Percentiles rank a stretch among this genome's conserved stretches.
phyloP scores from a whole-genome alignment of 2,113 vertebrate species.

The Misgurnus mizolepis region DNA sequence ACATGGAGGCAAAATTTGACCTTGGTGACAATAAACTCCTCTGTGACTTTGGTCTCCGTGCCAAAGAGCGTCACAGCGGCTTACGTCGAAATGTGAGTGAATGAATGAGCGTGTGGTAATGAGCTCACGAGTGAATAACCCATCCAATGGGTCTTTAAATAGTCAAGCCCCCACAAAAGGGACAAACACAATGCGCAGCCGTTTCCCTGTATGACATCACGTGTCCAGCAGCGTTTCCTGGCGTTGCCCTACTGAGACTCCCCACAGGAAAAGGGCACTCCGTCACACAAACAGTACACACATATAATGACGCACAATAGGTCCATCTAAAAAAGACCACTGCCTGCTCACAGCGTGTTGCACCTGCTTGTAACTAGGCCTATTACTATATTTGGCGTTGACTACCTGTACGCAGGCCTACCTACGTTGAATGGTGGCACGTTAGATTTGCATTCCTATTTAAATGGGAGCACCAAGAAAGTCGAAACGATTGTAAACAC shows the following conservation, averaged over 20 bases:
- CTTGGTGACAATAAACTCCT: slow-evolving; percentile 8
- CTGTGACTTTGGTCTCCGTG: not conserved
- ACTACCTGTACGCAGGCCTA: not conserved
- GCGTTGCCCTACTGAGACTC: slow-evolving; percentile 50
- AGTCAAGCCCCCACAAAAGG: slow-evolving; percentile 40
- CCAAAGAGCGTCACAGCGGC: not conserved
- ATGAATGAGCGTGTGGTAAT: slow-evolving; percentile 24
- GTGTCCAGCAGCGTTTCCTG: slow-evolving; percentile 67
- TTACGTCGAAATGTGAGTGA: slow-evolving; percentile 16
- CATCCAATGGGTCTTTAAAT: slow-evolving; percentile 48
- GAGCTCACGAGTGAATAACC: not conserved
- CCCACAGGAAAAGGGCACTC: slow-evolving; percentile 65
- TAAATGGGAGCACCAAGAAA: not conserved
- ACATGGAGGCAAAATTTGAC: slow-evolving; percentile 11
- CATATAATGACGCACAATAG: slow-evolving; percentile 22
- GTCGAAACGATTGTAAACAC: slow-evolving; percentile 4
- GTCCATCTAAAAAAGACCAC: slow-evolving; percentile 54
- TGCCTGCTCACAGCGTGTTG: not conserved
- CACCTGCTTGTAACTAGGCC: not conserved
- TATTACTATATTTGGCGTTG: not conserved
- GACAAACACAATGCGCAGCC: slow-evolving; percentile 67
- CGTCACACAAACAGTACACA: slow-evolving; percentile 2
- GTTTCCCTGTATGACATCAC: slow-evolving; percentile 74
- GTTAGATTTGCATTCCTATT: slow-evolving; percentile 19
- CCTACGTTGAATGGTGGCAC: not conserved